Conservation (phyloP, 2,113 vertebrate genomes). For the Chionomys nivalis region DNA sequence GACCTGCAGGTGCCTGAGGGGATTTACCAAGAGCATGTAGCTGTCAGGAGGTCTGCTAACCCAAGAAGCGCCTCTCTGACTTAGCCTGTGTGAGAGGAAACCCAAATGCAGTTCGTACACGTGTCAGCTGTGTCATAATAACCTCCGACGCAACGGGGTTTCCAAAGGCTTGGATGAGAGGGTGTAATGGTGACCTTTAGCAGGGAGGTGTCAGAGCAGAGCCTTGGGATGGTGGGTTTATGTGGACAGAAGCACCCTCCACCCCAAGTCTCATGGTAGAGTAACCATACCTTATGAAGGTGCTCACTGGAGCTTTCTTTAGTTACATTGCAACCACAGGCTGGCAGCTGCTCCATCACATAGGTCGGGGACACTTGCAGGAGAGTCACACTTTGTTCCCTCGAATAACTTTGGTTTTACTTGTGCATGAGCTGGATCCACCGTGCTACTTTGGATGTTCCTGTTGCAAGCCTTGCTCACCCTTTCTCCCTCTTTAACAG, state of each 20-base stretch:
- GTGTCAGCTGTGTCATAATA: not conserved
- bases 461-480: conserved; percentile 71
- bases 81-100: conserved; percentile 9
- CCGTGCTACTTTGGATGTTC: conserved; percentile 78
- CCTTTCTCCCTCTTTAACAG: conserved; percentile 77
- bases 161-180: conserved; percentile 16
- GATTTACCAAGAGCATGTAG: not conserved
- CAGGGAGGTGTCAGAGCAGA: not conserved
- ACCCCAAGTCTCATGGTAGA: not conserved
- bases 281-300: conserved; percentile 9
- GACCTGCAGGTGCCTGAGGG: conserved; percentile 47
- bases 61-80: conserved; percentile 48
- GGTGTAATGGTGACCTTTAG: not conserved
- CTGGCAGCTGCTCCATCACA: conserved; percentile 48
- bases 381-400: conserved; percentile 66
- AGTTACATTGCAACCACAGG: not conserved
- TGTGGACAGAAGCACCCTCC: not conserved
- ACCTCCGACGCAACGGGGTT: conserved; percentile 17
- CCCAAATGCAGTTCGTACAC: conserved; percentile 7
- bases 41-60: not conserved
- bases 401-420: conserved; percentile 79
- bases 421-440: conserved; percentile 77
- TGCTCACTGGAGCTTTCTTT: conserved; percentile 18
- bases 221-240: not conserved
- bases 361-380: conserved; percentile 50